Evolutionary conservation across 2,113 vertebrate species (phyloP).

Genomic region (Marmota flaviventris): DNA sequence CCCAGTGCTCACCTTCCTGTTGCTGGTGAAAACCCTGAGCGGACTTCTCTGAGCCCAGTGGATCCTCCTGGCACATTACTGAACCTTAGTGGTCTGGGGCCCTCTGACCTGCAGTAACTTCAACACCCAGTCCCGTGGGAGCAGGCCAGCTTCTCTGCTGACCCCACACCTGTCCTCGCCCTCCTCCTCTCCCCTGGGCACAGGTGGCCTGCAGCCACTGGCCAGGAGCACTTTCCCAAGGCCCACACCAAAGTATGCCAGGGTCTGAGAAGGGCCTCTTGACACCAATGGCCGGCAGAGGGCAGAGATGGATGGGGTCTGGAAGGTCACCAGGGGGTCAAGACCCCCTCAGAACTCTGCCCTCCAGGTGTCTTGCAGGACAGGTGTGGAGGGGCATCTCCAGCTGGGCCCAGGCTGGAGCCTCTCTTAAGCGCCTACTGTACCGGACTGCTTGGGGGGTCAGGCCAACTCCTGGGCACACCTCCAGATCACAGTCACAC

Average conservation of each 20-base stretch:
- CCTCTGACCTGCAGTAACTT: too few species aligned
- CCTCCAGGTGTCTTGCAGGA: neutral
- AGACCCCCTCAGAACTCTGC: neutral
- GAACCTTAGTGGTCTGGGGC: neutral
- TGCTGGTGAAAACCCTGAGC: neutral
- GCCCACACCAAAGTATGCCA: rapidly evolving
- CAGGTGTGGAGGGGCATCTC: too few species aligned
- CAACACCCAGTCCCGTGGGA: neutral
- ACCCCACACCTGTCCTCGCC: too few species aligned
- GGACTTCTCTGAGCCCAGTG: neutral
- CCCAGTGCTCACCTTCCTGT: rapidly evolving
- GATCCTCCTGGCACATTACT: neutral
- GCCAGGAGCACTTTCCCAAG: neutral
- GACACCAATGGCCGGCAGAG: too few species aligned
- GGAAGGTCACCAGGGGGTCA: neutral
- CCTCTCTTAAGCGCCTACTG: too few species aligned
- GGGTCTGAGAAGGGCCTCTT: neutral
- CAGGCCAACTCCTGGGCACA: too few species aligned
- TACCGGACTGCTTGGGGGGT: too few species aligned
- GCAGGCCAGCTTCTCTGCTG: neutral
- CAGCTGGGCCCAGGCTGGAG: too few species aligned
- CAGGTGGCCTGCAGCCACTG: too few species aligned
- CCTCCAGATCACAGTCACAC: too few species aligned
- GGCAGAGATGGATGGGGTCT: neutral
- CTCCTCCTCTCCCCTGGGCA: neutral